phyloP scores from a whole-genome alignment of 2,797 vertebrate species.

The Echeneis naucrates region DNA sequence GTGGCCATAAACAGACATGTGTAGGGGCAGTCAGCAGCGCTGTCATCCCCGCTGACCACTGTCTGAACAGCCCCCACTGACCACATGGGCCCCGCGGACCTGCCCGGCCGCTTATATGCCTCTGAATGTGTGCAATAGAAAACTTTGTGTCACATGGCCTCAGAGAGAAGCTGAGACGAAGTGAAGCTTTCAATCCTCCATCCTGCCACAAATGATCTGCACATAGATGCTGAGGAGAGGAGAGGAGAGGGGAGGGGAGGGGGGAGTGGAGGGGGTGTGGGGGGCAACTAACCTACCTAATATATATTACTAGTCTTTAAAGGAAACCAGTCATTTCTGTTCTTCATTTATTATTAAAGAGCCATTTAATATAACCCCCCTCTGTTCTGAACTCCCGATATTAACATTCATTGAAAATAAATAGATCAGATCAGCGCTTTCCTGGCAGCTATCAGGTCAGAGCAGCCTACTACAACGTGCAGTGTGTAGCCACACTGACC shows the following conservation, averaged over 20 bases:
- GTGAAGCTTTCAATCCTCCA: slow-evolving; percentile 69
- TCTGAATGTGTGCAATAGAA: slow-evolving; percentile 15
- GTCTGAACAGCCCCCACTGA: slow-evolving; percentile 24
- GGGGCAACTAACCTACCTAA: slow-evolving; percentile 28
- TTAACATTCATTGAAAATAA: slow-evolving; percentile 9
- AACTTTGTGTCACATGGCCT: slow-evolving; percentile 46
- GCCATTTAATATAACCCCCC: background rate
- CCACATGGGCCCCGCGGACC: slow-evolving; percentile 1
- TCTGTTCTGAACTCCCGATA: background rate
- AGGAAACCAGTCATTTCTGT: background rate
- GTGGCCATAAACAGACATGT: slow-evolving; percentile 42
- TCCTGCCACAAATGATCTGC: slow-evolving; percentile 69
- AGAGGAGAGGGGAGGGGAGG: background rate
- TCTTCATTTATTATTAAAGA: slow-evolving; percentile 5
- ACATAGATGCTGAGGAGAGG: slow-evolving; percentile 67
- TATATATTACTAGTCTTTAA: slow-evolving; percentile 17
- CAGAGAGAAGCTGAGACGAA: slow-evolving; percentile 64
- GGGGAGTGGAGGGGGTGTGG: too few species aligned
- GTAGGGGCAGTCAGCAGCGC: slow-evolving; percentile 50
- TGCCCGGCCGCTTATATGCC: slow-evolving; percentile 10
- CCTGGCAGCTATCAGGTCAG: slow-evolving; percentile 66
- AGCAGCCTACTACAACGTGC: slow-evolving; percentile 67
- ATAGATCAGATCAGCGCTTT: slow-evolving; percentile 17
- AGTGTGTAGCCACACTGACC: slow-evolving; percentile 82
- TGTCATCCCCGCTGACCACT: slow-evolving; percentile 47